phyloP scores from a whole-genome alignment of 1,140 invertebrate species.

The Brachionus plicatilis region DNA sequence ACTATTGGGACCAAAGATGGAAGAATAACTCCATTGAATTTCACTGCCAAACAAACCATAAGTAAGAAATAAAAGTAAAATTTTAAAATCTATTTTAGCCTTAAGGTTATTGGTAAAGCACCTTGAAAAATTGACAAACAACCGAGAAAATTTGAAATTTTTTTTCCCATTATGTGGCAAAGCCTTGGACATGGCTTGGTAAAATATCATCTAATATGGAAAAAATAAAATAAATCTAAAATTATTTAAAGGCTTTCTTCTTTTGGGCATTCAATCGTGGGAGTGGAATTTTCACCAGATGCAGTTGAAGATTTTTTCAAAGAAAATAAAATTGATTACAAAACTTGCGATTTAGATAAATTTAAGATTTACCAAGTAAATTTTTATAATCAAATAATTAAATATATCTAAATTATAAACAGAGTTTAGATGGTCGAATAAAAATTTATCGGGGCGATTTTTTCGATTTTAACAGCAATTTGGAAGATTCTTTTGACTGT shows the following conservation, averaged over 20 bases:
- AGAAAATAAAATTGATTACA: constrained; percentile 11
- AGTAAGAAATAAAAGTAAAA: neutral
- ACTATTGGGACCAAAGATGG: neutral
- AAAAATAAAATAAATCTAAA: neutral
- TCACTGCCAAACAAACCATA: neutral
- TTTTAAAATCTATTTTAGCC: neutral
- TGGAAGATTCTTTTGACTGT: constrained; percentile 16
- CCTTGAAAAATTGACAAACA: neutral
- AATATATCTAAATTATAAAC: neutral
- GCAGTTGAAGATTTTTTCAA: constrained; percentile 5
- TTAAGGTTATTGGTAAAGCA: constrained; percentile 7
- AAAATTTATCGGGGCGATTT: constrained; percentile 26
- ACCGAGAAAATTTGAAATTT: constrained; percentile 5
- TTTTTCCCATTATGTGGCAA: constrained; percentile 29
- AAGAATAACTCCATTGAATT: neutral
- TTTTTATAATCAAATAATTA: neutral
- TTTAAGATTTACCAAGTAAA: constrained; percentile 25
- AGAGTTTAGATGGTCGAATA: neutral
- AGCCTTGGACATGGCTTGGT: constrained; percentile 36
- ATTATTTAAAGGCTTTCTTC: neutral
- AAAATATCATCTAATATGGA: neutral
- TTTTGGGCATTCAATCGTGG: neutral
- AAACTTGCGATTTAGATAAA: neutral
- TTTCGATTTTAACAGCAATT: neutral
- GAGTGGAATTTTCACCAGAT: neutral